Evolutionary conservation across 1,140 invertebrate genomes (phyloP).

Genomic region (Drosophila nasuta): DNA sequence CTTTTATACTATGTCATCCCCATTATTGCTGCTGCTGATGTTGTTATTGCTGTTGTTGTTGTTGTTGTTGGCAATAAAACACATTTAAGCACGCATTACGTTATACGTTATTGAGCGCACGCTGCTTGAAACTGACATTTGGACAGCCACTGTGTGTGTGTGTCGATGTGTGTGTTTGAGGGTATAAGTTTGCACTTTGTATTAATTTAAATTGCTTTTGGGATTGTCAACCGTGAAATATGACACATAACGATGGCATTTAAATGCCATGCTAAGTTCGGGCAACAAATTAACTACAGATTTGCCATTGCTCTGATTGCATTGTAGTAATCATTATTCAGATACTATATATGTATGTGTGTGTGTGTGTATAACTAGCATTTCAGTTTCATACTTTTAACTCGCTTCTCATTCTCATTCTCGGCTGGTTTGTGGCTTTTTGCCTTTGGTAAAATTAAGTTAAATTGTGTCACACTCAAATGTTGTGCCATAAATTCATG

Average conservation of each 20-base stretch:
- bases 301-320: neutral
- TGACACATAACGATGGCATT: conserved; percentile 54
- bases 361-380: too few relatives aligned
- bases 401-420: conserved; percentile 1
- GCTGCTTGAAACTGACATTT: conserved; percentile 75
- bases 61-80: conserved; percentile 74
- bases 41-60: conserved; percentile 32
- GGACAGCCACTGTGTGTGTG: conserved; percentile 42
- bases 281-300: conserved; percentile 45
- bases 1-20: conserved; percentile 49
- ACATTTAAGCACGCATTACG: conserved; percentile 79
- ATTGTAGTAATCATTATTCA: neutral
- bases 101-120: conserved; percentile 75
- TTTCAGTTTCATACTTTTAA: conserved; percentile 1
- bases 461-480: conserved; percentile 82
- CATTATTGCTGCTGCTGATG: conserved; percentile 34
- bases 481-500: conserved; percentile 77
- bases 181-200: conserved; percentile 67
- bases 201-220: conserved; percentile 82
- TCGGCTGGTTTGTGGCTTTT: conserved; percentile 36
- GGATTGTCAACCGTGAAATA: conserved; percentile 66
- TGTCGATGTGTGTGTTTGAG: conserved; percentile 29
- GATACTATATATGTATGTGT: neutral
- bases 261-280: conserved; percentile 61
- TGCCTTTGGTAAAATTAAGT: conserved; percentile 68